Conservation (phyloP, 2,888 invertebrate species). For the Hanleya hanleyi region DNA sequence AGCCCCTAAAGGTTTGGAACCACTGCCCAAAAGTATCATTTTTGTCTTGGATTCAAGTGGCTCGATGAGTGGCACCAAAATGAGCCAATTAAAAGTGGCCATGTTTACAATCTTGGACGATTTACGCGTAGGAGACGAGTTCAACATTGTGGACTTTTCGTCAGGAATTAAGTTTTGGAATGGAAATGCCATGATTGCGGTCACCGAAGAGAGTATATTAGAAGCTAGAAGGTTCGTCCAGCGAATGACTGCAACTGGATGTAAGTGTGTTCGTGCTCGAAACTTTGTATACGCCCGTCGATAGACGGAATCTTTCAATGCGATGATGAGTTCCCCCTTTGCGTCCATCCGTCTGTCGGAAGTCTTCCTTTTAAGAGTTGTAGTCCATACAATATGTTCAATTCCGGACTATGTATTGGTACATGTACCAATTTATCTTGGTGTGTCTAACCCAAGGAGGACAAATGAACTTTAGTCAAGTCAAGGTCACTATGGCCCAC, state of each 20-base stretch:
- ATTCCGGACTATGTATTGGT: too few relatives aligned
- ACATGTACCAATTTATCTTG: too few relatives aligned
- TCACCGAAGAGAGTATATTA: background rate
- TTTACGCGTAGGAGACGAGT: slow-evolving; percentile 51
- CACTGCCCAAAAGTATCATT: slow-evolving; percentile 78
- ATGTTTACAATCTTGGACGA: slow-evolving; percentile 56
- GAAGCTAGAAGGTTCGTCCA: background rate
- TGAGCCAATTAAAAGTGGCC: slow-evolving; percentile 77
- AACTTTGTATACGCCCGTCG: too few relatives aligned
- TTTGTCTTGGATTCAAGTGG: slow-evolving; percentile 85
- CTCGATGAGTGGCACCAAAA: slow-evolving; percentile 82
- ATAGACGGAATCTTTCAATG: too few relatives aligned
- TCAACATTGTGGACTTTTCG: slow-evolving; percentile 57
- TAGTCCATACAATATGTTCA: too few relatives aligned
- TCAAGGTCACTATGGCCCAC: too few relatives aligned
- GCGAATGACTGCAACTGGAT: background rate
- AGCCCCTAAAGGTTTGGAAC: slow-evolving; percentile 77
- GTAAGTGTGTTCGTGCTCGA: too few relatives aligned
- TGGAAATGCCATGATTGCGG: background rate
- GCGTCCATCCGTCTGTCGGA: too few relatives aligned
- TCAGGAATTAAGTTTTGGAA: slow-evolving; percentile 25
- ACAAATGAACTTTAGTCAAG: too few relatives aligned
- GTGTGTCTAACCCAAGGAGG: too few relatives aligned
- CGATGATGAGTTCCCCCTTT: too few relatives aligned
- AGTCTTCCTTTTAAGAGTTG: too few relatives aligned